Evolutionary conservation across 2,888 invertebrate species (phyloP).

Genomic region (Acanthosepion esculentum): DNA sequence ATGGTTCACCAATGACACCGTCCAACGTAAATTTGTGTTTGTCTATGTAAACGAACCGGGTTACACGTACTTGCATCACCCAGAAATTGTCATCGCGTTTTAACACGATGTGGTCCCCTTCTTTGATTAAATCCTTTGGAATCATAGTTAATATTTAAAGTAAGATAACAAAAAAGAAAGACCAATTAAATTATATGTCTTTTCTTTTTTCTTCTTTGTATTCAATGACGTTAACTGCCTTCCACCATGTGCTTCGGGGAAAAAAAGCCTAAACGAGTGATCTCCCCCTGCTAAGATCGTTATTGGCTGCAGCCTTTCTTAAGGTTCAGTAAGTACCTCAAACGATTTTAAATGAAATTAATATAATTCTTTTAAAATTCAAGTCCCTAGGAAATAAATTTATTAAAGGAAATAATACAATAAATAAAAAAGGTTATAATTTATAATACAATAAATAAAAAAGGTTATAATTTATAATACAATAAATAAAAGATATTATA

Average conservation of each 20-base stretch:
- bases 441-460: no score
- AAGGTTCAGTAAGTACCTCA: not conserved
- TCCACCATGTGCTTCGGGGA: not conserved
- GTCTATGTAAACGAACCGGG: conserved; percentile 65
- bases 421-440: no score
- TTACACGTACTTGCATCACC: conserved; percentile 57
- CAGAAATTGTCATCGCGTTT: conserved; percentile 60
- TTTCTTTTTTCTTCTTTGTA: not conserved
- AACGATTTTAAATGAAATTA: not conserved
- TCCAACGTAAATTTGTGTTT: conserved; percentile 67
- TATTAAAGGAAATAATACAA: no score
- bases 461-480: no score
- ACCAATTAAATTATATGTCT: not conserved
- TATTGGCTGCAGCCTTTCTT: not conserved
- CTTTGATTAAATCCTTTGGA: conserved; percentile 53
- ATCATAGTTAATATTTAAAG: not conserved
- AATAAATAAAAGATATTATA: no score
- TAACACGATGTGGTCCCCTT: conserved; percentile 62
- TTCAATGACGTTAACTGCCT: not conserved
- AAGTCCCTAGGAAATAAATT: no score
- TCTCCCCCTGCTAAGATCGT: not conserved
- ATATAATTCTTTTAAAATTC: not conserved
- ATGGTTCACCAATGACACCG: conserved; percentile 68
- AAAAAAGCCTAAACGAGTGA: not conserved
- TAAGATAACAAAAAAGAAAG: not conserved